Conservation (phyloP, 2,113 vertebrate species). For the Phylloscopus trochilus region DNA sequence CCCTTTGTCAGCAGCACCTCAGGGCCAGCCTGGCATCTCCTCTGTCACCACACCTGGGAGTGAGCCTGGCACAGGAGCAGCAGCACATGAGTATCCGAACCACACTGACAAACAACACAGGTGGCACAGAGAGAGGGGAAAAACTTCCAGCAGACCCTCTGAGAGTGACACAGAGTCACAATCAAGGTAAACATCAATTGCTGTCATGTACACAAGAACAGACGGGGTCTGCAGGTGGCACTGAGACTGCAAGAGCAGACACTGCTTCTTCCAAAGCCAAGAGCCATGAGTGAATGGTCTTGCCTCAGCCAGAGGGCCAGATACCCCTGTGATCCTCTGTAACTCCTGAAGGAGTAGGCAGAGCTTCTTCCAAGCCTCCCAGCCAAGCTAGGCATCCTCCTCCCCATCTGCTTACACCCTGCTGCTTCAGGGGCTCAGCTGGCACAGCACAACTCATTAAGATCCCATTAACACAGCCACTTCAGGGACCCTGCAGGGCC, state of each 20-base stretch:
- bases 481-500: background rate
- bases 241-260: background rate
- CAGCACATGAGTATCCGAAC: background rate
- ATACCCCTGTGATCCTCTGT: background rate
- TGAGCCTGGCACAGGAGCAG: background rate
- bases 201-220: background rate
- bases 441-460: background rate
- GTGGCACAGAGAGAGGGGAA: background rate
- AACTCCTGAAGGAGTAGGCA: background rate
- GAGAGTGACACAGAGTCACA: background rate
- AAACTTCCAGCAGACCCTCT: background rate
- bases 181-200: background rate
- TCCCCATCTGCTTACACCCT: background rate
- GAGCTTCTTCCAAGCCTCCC: background rate
- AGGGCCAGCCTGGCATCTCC: background rate
- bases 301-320: background rate
- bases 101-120: rapidly evolving
- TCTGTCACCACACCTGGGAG: rapidly evolving
- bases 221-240: background rate
- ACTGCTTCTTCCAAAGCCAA: background rate
- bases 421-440: slow-evolving; percentile 5
- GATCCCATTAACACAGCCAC: background rate
- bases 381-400: background rate
- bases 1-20: background rate
- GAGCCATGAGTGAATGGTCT: background rate